Evolutionary conservation across 2,888 invertebrate genomes (phyloP).

Genomic region (Melieria crassipennis): DNA sequence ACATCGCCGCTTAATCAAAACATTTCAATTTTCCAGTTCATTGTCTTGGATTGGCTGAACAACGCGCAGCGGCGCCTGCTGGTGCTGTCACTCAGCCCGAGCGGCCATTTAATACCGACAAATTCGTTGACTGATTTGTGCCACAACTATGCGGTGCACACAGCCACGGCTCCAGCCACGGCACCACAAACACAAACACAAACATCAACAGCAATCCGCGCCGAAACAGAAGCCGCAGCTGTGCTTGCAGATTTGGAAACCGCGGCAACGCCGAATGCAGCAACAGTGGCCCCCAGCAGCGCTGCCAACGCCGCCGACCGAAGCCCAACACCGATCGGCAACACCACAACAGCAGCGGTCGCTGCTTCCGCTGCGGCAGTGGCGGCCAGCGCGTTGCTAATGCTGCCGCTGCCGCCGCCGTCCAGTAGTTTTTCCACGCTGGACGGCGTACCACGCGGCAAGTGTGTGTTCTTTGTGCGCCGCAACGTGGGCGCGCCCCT

Average conservation of each 20-base stretch:
- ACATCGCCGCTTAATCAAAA: conserved; percentile 10
- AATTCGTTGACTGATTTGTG: conserved; percentile 64
- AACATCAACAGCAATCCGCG: conserved; percentile 24
- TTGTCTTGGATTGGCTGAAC: conserved; percentile 65
- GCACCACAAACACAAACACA: conserved; percentile 23
- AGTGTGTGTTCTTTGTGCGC: conserved; percentile 69
- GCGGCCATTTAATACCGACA: conserved; percentile 67
- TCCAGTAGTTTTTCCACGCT: conserved; percentile 61
- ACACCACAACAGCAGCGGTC: conserved; percentile 33
- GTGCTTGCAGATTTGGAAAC: not conserved
- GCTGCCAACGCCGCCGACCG: conserved; percentile 12
- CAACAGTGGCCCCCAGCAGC: conserved; percentile 23
- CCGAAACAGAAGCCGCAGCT: conserved; percentile 9
- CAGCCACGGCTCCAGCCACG: conserved; percentile 21
- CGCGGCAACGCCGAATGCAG: conserved; percentile 10
- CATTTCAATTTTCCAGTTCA: conserved; percentile 56
- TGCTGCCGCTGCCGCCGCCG: conserved; percentile 56
- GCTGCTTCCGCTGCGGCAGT: conserved; percentile 50
- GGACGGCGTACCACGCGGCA: conserved; percentile 64
- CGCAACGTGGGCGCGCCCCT: conserved; percentile 40
- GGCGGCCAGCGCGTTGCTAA: conserved; percentile 47
- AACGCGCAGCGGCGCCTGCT: conserved; percentile 61
- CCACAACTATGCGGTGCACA: conserved; percentile 48
- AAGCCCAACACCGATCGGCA: conserved; percentile 32
- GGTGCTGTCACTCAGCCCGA: conserved; percentile 64